A percentile compares a stretch with the other conserved stretches of the same genome.
Evolutionary conservation across 1,140 invertebrate species (phyloP).

Genomic region (Fopius arisanus): DNA sequence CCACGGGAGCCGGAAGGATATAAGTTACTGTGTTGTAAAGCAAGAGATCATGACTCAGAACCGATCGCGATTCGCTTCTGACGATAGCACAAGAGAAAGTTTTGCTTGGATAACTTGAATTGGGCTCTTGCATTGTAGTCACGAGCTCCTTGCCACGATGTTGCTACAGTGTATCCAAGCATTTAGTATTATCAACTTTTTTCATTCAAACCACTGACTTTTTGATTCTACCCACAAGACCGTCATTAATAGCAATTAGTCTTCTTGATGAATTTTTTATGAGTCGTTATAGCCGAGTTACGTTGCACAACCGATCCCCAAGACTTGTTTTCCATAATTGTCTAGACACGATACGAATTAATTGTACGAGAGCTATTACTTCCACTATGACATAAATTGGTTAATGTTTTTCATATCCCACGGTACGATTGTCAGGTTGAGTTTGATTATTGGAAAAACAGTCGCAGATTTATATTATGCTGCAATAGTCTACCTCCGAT

Average conservation of each 20-base stretch:
- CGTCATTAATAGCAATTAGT: conserved; percentile 51
- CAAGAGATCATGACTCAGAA: conserved; percentile 55
- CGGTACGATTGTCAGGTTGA: background rate
- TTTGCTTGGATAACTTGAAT: conserved; percentile 50
- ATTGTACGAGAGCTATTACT: background rate
- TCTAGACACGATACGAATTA: conserved; percentile 10
- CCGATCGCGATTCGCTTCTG: conserved; percentile 51
- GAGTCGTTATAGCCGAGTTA: conserved; percentile 18
- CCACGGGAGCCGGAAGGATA: background rate
- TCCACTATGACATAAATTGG: conserved; percentile 2
- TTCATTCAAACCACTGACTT: too few relatives aligned
- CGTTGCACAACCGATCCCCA: conserved; percentile 26
- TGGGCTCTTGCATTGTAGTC: conserved; percentile 9
- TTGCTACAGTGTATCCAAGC: too few relatives aligned
- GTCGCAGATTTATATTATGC: background rate
- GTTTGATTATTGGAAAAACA: background rate
- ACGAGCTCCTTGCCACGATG: background rate
- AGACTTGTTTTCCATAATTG: conserved; percentile 7
- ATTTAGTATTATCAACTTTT: conserved; percentile 5
- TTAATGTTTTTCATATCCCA: conserved; percentile 1
- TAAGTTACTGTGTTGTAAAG: conserved; percentile 35
- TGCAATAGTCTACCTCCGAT: background rate
- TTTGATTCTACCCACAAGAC: background rate
- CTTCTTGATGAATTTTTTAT: conserved; percentile 51
- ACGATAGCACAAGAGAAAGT: conserved; percentile 46